A percentile compares a stretch with the other conserved stretches of the same genome.
Conservation (phyloP, 2,888 invertebrate species). For the Sarcophaga caerulescens region DNA sequence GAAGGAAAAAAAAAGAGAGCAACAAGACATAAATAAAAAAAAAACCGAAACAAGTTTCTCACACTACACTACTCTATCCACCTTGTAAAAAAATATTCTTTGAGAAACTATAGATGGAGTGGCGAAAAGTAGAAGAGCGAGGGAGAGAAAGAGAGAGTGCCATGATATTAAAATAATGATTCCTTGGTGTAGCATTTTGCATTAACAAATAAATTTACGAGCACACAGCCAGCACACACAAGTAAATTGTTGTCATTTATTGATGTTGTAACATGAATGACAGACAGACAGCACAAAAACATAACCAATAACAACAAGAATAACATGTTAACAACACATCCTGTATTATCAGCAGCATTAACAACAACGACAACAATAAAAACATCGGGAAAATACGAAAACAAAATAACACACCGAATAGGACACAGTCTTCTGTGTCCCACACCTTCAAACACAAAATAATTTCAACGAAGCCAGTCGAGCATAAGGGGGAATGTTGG, state of each 20-base stretch:
- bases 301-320: slow-evolving; percentile 6
- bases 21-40: too few relatives aligned
- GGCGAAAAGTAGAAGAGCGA: not conserved
- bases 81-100: not conserved
- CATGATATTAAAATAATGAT: slow-evolving; percentile 21
- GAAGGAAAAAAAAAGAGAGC: too few relatives aligned
- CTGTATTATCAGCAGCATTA: slow-evolving; percentile 4
- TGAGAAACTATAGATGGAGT: not conserved
- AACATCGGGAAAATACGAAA: not conserved
- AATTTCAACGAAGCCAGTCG: too few relatives aligned
- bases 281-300: not conserved
- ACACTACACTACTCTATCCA: too few relatives aligned
- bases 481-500: too few relatives aligned
- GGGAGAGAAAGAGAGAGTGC: not conserved
- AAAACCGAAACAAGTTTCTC: too few relatives aligned
- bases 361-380: slow-evolving; percentile 11
- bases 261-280: slow-evolving; percentile 31
- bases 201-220: slow-evolving; percentile 19
- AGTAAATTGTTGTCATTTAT: slow-evolving; percentile 51
- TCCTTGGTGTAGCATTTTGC: slow-evolving; percentile 43
- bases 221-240: slow-evolving; percentile 26
- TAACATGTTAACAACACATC: not conserved
- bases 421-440: too few relatives aligned
- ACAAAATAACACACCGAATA: too few relatives aligned
- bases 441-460: too few relatives aligned